Evolutionary conservation across 35 echinoderm and acorn worm species (phyloP).

Genomic region (Ophiothrix spiculata): DNA sequence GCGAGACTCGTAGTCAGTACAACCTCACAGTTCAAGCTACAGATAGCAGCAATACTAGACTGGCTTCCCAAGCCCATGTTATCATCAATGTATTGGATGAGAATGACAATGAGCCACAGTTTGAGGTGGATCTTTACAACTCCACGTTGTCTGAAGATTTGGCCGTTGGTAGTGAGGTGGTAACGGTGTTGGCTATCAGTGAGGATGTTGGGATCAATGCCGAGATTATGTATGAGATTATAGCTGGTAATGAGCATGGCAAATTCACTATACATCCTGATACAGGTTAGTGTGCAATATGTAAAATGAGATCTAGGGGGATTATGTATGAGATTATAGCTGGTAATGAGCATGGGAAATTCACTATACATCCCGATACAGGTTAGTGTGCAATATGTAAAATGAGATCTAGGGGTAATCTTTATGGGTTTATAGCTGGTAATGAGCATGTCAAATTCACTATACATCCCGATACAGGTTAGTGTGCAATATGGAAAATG

Average conservation of each 20-base stretch:
- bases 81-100: conserved; percentile 87
- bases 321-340: conserved; percentile 75
- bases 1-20: conserved; percentile 69
- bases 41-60: conserved; percentile 40
- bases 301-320: background rate
- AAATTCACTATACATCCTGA: conserved; percentile 76
- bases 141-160: conserved; percentile 67
- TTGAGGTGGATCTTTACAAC: conserved; percentile 86
- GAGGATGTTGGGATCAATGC: conserved; percentile 88
- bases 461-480: no score
- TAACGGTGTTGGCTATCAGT: conserved; percentile 71
- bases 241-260: conserved; percentile 87
- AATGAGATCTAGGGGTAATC: no score
- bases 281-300: conserved; percentile 58
- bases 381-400: no score
- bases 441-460: no score
- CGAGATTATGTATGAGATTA: conserved; percentile 72
- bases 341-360: conserved; percentile 97
- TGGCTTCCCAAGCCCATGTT: conserved; percentile 52
- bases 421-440: no score
- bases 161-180: conserved; percentile 27
- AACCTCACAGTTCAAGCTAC: conserved; percentile 80
- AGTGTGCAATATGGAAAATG: no score
- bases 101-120: conserved; percentile 96
- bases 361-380: conserved; percentile 55